Conservation (phyloP, 2,888 invertebrate genomes). For the Phyllotreta striolata region DNA sequence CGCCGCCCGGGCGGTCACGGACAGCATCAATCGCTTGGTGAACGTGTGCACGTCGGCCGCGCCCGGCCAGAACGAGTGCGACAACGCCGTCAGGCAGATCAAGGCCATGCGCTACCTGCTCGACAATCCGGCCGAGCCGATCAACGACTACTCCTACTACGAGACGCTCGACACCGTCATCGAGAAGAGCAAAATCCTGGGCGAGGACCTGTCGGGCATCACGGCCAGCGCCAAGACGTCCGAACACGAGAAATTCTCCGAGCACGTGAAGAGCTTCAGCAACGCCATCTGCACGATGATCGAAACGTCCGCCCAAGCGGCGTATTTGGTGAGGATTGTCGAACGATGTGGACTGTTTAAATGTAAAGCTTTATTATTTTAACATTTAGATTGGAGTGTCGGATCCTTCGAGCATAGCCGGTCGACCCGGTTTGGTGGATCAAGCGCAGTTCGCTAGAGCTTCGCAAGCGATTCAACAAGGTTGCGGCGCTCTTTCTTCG, state of each 20-base stretch:
- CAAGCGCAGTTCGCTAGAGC: constrained; percentile 88
- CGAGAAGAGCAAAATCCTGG: constrained; percentile 81
- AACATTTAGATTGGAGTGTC: constrained; percentile 89
- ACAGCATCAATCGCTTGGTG: constrained; percentile 90
- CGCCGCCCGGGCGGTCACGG: constrained; percentile 90
- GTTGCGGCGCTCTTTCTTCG: constrained; percentile 81
- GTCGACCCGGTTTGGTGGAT: constrained; percentile 88
- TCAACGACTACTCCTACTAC: constrained; percentile 89
- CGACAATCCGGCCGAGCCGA: constrained; percentile 85
- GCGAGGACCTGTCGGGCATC: constrained; percentile 94
- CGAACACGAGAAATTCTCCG: constrained; percentile 85
- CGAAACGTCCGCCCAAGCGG: constrained; percentile 93
- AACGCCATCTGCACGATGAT: constrained; percentile 89
- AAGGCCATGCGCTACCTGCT: constrained; percentile 84
- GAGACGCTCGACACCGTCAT: constrained; percentile 93
- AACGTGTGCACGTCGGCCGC: constrained; percentile 88
- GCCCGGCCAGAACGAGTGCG: constrained; percentile 95
- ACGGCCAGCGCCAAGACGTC: constrained; percentile 89
- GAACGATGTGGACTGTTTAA: too few relatives aligned
- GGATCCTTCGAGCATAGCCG: constrained; percentile 88
- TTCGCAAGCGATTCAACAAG: constrained; percentile 87
- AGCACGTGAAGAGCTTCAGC: constrained; percentile 84
- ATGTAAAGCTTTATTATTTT: too few relatives aligned
- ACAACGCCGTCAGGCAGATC: constrained; percentile 92
- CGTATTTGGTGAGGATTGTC: constrained; percentile 78